Conservation (phyloP, 2,113 vertebrate genomes). For the Semicossyphus pulcher region DNA sequence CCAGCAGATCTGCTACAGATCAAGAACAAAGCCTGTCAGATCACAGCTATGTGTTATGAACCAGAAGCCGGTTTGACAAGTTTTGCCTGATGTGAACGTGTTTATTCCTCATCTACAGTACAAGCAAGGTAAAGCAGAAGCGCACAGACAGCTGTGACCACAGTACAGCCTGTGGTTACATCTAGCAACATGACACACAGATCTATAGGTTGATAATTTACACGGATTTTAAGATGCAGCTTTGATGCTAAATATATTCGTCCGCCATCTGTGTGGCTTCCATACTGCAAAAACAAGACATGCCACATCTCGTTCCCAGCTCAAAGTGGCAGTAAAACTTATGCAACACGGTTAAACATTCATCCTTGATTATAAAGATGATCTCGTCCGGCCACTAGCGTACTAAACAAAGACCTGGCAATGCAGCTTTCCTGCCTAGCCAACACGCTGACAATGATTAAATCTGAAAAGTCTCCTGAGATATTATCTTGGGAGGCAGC, state of each 20-base stretch:
- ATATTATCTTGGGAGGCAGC: constrained; percentile 19
- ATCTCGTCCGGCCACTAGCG: background rate
- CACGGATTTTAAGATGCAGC: background rate
- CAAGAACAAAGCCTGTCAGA: constrained; percentile 1
- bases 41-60: background rate
- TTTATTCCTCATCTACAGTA: background rate
- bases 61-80: constrained; percentile 29
- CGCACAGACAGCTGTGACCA: too few relatives aligned
- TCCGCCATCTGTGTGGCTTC: background rate
- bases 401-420: background rate
- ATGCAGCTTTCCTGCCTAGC: background rate
- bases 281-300: background rate
- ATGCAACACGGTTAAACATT: background rate
- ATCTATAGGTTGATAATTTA: background rate
- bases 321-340: background rate
- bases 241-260: constrained; percentile 14
- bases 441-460: constrained; percentile 5
- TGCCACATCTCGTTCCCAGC: too few relatives aligned
- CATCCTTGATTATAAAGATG: background rate
- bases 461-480: constrained; percentile 23
- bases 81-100: background rate
- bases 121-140: background rate
- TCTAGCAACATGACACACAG: background rate
- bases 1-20: too few relatives aligned
- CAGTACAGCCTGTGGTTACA: too few relatives aligned